Percentiles rank a stretch among this genome's conserved stretches.
These are phyloP conservation scores for Temnothorax nylanderi DNA, from an alignment of 1,140 invertebrate genomes.

Conservation along the genomic window DNA sequence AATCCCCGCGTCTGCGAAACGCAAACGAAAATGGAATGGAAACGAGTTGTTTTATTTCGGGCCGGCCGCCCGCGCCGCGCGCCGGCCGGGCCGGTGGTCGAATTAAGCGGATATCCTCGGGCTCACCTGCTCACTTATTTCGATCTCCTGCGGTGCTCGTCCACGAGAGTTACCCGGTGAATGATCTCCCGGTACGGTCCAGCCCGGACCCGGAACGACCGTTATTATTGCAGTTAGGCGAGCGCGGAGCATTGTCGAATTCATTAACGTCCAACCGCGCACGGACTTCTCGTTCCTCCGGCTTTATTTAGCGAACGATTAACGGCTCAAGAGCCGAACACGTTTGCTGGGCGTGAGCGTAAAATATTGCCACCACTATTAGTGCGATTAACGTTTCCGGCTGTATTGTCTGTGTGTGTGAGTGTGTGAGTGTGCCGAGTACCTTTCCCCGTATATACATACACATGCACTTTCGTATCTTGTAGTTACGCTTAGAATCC, in stretches of 20 bases:
- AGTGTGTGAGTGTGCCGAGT: neutral
- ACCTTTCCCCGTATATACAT: neutral
- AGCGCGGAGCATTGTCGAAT: conserved; percentile 63
- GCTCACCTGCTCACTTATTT: conserved; percentile 60
- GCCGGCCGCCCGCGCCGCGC: neutral
- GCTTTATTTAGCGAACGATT: conserved; percentile 71
- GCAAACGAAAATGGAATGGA: conserved; percentile 50
- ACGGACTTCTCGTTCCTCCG: conserved; percentile 30
- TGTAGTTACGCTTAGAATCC: neutral
- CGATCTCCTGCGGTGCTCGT: conserved; percentile 14
- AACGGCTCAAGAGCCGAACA: conserved; percentile 60
- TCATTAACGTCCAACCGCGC: conserved; percentile 61
- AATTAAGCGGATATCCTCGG: conserved; percentile 11
- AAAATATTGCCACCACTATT: conserved; percentile 67
- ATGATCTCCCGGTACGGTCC: conserved; percentile 44
- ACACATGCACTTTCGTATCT: neutral
- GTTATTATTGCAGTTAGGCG: conserved; percentile 69
- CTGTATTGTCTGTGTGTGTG: neutral
- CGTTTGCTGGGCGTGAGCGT: conserved; percentile 40
- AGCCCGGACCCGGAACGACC: conserved; percentile 42
- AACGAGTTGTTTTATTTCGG: conserved; percentile 46
- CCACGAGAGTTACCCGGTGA: conserved; percentile 50
- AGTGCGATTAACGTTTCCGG: conserved; percentile 63
- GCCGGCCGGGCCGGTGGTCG: neutral
- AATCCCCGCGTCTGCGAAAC: neutral